These are phyloP conservation scores for Poecilia picta DNA, from an alignment of 2,797 vertebrate genomes.

Conservation along the genomic window DNA sequence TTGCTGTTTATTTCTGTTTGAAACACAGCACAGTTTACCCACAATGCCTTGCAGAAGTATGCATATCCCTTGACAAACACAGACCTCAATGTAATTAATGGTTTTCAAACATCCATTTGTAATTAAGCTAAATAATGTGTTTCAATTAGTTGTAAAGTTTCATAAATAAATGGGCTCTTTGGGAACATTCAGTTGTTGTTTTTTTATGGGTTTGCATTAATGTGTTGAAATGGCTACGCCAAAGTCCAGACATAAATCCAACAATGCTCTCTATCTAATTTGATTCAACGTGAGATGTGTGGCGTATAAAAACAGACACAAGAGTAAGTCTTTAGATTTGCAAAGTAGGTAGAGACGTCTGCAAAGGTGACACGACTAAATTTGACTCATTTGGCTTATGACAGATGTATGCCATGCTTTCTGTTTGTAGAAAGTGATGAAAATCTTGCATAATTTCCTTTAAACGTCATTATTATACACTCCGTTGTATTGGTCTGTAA, in stretches of 20 bases:
- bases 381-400: neutral
- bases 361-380: neutral
- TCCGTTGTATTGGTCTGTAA: neutral
- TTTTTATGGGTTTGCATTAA: neutral
- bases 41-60: neutral
- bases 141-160: no score
- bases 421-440: neutral
- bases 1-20: neutral
- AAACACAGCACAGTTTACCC: neutral
- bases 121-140: no score
- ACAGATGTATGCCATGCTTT: neutral
- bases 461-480: neutral
- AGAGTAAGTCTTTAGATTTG: neutral
- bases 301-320: neutral
- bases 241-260: neutral
- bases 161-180: no score
- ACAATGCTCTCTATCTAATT: neutral
- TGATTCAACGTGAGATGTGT: neutral
- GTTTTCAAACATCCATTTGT: no score
- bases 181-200: no score
- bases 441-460: neutral
- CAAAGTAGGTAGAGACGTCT: neutral
- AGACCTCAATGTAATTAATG: neutral
- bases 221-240: neutral
- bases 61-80: neutral